phyloP scores from a whole-genome alignment of 2,113 vertebrate species.

The Sapayoa aenigma region DNA sequence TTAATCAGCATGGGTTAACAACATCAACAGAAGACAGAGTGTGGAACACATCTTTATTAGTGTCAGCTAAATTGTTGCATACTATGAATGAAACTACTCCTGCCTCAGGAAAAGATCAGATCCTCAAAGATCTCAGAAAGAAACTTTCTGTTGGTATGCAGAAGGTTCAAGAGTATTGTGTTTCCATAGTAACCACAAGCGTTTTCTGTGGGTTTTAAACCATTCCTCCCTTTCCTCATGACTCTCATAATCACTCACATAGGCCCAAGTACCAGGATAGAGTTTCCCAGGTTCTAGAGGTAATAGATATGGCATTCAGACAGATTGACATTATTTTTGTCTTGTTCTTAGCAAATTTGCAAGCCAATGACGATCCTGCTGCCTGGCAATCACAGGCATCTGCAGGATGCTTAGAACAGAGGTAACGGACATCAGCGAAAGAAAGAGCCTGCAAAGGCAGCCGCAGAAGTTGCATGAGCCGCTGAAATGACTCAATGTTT shows the following conservation, averaged over 20 bases:
- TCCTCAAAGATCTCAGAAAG: not conserved
- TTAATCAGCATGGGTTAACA: not conserved
- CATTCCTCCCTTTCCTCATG: not conserved
- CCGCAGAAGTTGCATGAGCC: not conserved
- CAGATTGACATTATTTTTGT: not conserved
- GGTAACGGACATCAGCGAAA: not conserved
- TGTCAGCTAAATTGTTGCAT: not conserved
- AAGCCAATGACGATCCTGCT: not conserved
- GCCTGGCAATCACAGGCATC: not conserved
- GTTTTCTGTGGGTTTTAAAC: not conserved
- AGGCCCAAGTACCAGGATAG: not conserved
- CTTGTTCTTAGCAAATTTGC: not conserved
- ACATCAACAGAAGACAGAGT: not conserved
- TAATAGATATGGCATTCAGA: not conserved
- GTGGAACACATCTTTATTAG: not conserved
- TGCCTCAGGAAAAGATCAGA: not conserved
- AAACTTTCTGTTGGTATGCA: not conserved
- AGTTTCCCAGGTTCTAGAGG: not conserved
- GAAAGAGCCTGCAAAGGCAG: not conserved
- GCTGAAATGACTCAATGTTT: not conserved
- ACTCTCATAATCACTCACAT: not conserved
- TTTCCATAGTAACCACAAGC: not conserved
- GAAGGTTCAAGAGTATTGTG: not conserved
- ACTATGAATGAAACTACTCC: not conserved
- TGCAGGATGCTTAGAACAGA: not conserved